Evolutionary conservation across 1,140 invertebrate species (phyloP).

Genomic region (Tetragonula clypearis): DNA sequence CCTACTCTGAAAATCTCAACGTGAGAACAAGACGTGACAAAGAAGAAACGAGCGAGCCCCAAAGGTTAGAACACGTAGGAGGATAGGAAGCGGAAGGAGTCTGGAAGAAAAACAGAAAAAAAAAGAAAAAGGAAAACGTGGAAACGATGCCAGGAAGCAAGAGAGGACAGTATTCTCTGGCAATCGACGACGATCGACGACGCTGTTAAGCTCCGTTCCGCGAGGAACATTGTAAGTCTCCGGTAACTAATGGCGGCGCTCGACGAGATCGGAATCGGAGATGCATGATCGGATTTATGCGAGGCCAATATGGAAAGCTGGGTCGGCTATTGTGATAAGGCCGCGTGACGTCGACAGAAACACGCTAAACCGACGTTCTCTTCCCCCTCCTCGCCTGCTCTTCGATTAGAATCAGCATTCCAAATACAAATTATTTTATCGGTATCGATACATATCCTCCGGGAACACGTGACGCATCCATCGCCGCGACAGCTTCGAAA

Average conservation of each 20-base stretch:
- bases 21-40: neutral
- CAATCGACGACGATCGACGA: conserved; percentile 59
- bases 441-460: conserved; percentile 23
- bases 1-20: neutral
- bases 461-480: neutral
- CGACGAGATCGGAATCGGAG: conserved; percentile 33
- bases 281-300: conserved; percentile 46
- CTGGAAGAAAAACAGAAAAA: neutral
- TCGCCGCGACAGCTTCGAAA: neutral
- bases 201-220: conserved; percentile 29
- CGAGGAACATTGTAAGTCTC: conserved; percentile 29
- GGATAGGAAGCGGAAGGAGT: conserved; percentile 44
- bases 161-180: conserved; percentile 51
- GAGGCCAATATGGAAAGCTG: conserved; percentile 37
- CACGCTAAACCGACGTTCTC: conserved; percentile 8
- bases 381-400: neutral
- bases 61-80: neutral
- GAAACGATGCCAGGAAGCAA: neutral
- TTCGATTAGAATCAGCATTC: conserved; percentile 24
- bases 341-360: conserved; percentile 24
- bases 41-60: neutral
- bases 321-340: conserved; percentile 29
- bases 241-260: conserved; percentile 40
- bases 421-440: conserved; percentile 31
- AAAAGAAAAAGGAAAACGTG: neutral